These are phyloP conservation scores for Coenonympha arcania DNA, from an alignment of 2,888 invertebrate genomes.

Conservation along the genomic window DNA sequence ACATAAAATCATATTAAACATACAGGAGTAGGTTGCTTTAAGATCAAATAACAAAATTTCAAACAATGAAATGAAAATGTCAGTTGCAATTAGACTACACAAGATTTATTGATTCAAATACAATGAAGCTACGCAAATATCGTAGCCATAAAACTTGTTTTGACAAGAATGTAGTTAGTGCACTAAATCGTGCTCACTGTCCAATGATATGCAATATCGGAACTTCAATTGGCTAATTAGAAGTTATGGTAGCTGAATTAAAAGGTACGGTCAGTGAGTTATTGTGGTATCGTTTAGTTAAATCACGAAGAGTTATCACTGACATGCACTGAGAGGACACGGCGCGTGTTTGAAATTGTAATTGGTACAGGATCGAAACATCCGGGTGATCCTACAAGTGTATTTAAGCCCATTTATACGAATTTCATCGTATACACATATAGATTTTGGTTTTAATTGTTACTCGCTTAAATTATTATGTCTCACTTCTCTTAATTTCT, in stretches of 20 bases:
- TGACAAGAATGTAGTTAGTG: slow-evolving; percentile 43
- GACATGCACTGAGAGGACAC: slow-evolving; percentile 37
- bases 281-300: slow-evolving; percentile 46
- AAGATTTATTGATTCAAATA: slow-evolving; percentile 10
- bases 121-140: slow-evolving; percentile 10
- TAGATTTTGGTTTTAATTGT: too few relatives aligned
- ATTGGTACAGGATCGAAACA: slow-evolving; percentile 24
- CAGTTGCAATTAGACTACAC: slow-evolving; percentile 13
- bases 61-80: slow-evolving; percentile 27
- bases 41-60: slow-evolving; percentile 31
- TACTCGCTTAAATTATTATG: too few relatives aligned
- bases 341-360: slow-evolving; percentile 30
- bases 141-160: slow-evolving; percentile 19
- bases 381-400: slow-evolving; percentile 11
- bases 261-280: slow-evolving; percentile 39
- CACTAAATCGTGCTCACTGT: slow-evolving; percentile 37
- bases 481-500: too few relatives aligned
- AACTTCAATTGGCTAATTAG: slow-evolving; percentile 53
- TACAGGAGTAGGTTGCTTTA: too few relatives aligned
- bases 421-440: too few relatives aligned
- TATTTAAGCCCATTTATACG: too few relatives aligned
- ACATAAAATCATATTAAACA: too few relatives aligned
- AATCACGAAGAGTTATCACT: slow-evolving; percentile 54
- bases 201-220: slow-evolving; percentile 28
- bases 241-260: slow-evolving; percentile 52